Evolutionary conservation across 2,888 invertebrate species (phyloP), one percentile per base, ranked within the genome.

Genomic region (Leucophenga maculata): DNA sequence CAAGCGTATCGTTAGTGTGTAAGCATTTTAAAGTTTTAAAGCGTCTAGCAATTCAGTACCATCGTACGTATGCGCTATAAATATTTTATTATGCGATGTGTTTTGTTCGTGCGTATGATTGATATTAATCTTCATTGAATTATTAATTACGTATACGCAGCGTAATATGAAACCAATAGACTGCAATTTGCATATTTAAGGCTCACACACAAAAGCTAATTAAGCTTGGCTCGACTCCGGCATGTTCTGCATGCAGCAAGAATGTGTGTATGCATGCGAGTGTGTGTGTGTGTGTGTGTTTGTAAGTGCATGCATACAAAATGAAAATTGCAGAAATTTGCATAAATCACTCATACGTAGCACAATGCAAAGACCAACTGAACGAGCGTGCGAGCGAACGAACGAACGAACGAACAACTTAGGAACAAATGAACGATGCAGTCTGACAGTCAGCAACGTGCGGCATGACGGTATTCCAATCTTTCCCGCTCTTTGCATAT

Each of bases 41-140:
- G 6, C 11, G 2, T 39, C 3, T n/a, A 18, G 20, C n/a, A 57
- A 2, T 60, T 60, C 18, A 60, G 31, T 8, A 32, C 31, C 18
- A 16, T 31, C n/a, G n/a, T n/a, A n/a, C n/a, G n/a, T n/a, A n/a
- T n/a, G n/a, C n/a, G n/a, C n/a, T n/a, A 31, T n/a, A 59, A 59
- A 20, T 55, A 50, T 20, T 55, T 55, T 55, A 55, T 13, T 6
- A 20, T 55, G 55, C 26, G 26, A 26, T 26, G 26, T 26, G 26
- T 64, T 62, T 55, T 55, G 54, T 26, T 67, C 72, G 72, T 75
- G 74, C 73, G 70, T 69, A 66, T 82, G 83, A 82, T 79, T 82
- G 83, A 80, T 83, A 79, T 74, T 79, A 76, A 80, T 78, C 82
- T 71, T 75, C 76, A 75, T 76, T 82, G 79, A 79, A 82, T 82